Evolutionary conservation across 2,113 vertebrate species (phyloP).

Genomic region (Typhlomys cinereus): DNA sequence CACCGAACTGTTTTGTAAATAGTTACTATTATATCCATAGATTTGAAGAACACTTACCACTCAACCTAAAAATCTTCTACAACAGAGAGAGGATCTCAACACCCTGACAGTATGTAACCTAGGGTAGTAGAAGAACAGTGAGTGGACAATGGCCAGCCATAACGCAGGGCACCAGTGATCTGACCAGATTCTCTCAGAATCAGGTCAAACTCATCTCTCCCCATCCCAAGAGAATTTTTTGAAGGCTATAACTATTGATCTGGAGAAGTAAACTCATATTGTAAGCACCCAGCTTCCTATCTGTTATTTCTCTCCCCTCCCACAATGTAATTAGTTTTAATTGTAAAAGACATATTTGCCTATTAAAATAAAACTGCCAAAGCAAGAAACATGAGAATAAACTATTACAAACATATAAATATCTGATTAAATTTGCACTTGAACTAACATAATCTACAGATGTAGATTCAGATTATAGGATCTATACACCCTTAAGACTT

Average conservation of each 20-base stretch:
- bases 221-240: background rate
- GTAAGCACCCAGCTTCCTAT: background rate
- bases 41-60: too few species aligned
- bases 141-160: too few species aligned
- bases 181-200: too few species aligned
- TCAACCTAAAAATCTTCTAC: too few species aligned
- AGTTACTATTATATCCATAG: too few species aligned
- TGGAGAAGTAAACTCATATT: conserved; percentile 24
- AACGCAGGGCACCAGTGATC: too few species aligned
- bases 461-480: conserved; percentile 60
- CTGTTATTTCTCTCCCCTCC: background rate
- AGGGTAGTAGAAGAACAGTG: too few species aligned
- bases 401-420: background rate
- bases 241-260: background rate
- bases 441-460: conserved; percentile 66
- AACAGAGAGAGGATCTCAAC: too few species aligned
- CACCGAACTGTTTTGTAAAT: too few species aligned
- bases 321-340: conserved; percentile 28
- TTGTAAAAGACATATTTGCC: conserved; percentile 45
- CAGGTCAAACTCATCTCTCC: too few species aligned
- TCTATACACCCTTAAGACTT: conserved; percentile 48
- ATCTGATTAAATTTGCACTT: background rate
- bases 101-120: too few species aligned
- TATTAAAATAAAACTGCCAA: conserved; percentile 54
- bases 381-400: background rate